Conservation (phyloP, 2,113 vertebrate species). For the Protobothrops flavoviridis region DNA sequence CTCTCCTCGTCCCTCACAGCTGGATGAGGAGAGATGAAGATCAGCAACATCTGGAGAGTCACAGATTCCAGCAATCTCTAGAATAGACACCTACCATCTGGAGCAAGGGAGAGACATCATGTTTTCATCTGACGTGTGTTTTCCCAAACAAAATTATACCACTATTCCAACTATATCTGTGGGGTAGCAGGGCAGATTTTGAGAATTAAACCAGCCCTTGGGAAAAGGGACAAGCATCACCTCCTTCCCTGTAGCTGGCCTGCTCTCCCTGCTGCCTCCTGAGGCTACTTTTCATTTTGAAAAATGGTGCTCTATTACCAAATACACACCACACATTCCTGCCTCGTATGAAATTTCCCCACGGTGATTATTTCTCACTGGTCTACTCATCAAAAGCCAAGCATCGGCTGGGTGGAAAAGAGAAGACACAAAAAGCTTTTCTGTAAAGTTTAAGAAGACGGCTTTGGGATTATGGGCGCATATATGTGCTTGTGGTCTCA, state of each 20-base stretch:
- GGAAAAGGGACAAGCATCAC: not conserved
- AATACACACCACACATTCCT: not conserved
- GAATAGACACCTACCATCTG: not conserved
- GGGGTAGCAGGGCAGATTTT: not conserved
- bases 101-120: not conserved
- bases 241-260: not conserved
- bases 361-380: not conserved
- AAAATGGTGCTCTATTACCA: not conserved
- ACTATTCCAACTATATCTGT: no score
- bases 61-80: not conserved
- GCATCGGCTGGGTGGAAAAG: not conserved
- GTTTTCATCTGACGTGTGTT: not conserved
- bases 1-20: not conserved
- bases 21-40: not conserved
- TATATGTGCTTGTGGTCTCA: not conserved
- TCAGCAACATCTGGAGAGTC: not conserved
- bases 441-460: not conserved
- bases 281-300: not conserved
- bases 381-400: not conserved
- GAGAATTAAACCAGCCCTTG: not conserved
- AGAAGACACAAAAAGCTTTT: not conserved
- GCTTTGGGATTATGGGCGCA: not conserved
- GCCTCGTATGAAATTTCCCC: not conserved
- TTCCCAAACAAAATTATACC: not conserved
- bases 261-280: not conserved